Evolutionary conservation across 1,140 invertebrate species (phyloP), one percentile per base, ranked within the genome.

Genomic region (Panonychus citri): DNA sequence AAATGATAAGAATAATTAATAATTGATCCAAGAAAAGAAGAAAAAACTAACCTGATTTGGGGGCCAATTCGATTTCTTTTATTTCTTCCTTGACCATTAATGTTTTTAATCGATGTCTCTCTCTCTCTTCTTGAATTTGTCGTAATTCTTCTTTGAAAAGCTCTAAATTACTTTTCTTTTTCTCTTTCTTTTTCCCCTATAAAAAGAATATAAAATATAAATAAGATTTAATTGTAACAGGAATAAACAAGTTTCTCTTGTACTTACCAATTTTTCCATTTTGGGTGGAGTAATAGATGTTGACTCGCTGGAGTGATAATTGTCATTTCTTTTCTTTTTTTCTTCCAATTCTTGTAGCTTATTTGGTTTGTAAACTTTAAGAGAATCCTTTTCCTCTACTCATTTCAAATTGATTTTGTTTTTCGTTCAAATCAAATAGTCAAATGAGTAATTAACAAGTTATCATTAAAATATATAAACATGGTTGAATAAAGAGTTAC

Each of bases 81-180:
- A 24, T 28, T 17, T 42, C 43, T 28, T 60, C 57, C 24, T 74
- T 68, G 57, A 73, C 68, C 51, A 76, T 66, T 25, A 67, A 63
- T 43, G 65, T 67, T 59, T 78, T 77, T n/a, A 77, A 60, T 46
- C 70, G 69, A 70, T 94, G 87, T n/a, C 90, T 76, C 66, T 96
- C 88, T 57, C 93, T 75, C 69, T 96, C 91, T 70, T 94, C 87
- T 76, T 98, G 93, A 56, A 93, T 91, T 71, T 86, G 81, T 74
- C 83, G 81, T 26, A 93, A 66, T 69, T 93, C 88, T 68, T 96
- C 90, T 70, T 96, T 96, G 63, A 96, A 97, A 3, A 88, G 69
- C 68, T 98, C 94, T 55, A 99, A 73, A 72, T 98, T 97, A 63
- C 85, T 95, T 66, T 95, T 96, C 66, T 89, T 90, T 65, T 91